Evolutionary conservation across 2,888 invertebrate genomes (phyloP), one percentile per base, ranked within the genome.

Genomic region (Sclerodermus sp.): DNA sequence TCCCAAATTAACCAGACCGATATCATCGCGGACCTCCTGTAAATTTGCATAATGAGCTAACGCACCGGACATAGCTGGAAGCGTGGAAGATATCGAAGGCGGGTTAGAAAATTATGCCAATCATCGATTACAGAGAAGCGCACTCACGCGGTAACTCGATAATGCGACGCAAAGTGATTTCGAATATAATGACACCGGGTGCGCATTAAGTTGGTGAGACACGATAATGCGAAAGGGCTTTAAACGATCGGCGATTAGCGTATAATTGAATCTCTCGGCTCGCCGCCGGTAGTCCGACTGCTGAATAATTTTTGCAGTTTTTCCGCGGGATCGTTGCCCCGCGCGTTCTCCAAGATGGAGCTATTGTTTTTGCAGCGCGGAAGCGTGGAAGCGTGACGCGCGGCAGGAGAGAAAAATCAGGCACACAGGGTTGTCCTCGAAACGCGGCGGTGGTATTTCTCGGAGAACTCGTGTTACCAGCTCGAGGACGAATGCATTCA

Each of bases 121-220:
- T 51, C 53, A 45, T 51, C 53, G 51, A 53, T 62, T 58, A 62
- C 49, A 53, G 43, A 47, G 45, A 23, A 14, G 18, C 40, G 46
- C 44, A 49, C 49, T 59, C 56, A 48, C 47, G 45, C 43, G 50
- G 36, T 62, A 62, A 61, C 62, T 62, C 45, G 51, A 61, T 62
- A 53, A 61, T 39, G 34, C 42, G 45, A 41, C 53, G 50, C 56
- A 61, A 62, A 59, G 62, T 62, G 53, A 62, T 62, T 62, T 60
- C 53, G 51, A 56, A 53, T 52, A 50, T 62, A 62, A 61, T 61
- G 62, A 62, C 60, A 53, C 47, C 53, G 34, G 18, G 23, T 23
- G 43, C 47, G 59, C 53, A 61, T 61, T 61, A 59, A 61, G 56
- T 62, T 49, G 49, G 31, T 43, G 44, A 44, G 49, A 44, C 51